Percentiles rank a stretch among this genome's conserved stretches.
Conservation (phyloP, 2,797 vertebrate species). For the Enteromius trimaculatus region DNA sequence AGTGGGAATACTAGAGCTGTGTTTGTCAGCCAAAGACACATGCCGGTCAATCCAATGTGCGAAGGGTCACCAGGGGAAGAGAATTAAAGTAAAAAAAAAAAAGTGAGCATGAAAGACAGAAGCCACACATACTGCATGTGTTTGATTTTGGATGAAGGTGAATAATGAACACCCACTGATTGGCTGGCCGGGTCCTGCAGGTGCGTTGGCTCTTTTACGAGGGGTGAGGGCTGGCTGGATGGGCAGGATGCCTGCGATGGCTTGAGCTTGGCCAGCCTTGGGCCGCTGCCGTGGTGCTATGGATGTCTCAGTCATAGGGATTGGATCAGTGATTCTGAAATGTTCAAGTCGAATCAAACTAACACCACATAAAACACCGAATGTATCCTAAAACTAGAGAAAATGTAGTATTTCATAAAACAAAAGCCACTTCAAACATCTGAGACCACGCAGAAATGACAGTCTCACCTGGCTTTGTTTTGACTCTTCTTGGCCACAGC, state of each 20-base stretch:
- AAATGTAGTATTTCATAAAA: neutral
- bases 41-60: constrained; percentile 39
- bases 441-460: neutral
- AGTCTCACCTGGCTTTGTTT: constrained; percentile 91
- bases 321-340: constrained; percentile 90
- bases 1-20: constrained; percentile 31
- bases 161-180: constrained; percentile 75
- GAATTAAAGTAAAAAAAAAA: neutral
- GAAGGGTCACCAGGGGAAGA: neutral
- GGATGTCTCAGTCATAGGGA: constrained; percentile 94
- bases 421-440: neutral
- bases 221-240: constrained; percentile 96
- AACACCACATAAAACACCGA: neutral
- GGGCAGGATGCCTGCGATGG: constrained; percentile 92
- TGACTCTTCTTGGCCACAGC: constrained; percentile 96
- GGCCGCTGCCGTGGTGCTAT: constrained; percentile 97
- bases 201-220: constrained; percentile 87
- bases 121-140: constrained; percentile 2
- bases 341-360: neutral
- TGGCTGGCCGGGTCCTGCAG: constrained; percentile 73
- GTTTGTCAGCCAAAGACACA: constrained; percentile 44
- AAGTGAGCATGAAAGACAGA: neutral
- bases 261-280: constrained; percentile 93
- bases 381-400: neutral
- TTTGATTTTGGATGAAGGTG: neutral